Evolutionary conservation across 2,888 invertebrate species (phyloP), one percentile per base, ranked within the genome.

Genomic region (Ornithoptera priamus): DNA sequence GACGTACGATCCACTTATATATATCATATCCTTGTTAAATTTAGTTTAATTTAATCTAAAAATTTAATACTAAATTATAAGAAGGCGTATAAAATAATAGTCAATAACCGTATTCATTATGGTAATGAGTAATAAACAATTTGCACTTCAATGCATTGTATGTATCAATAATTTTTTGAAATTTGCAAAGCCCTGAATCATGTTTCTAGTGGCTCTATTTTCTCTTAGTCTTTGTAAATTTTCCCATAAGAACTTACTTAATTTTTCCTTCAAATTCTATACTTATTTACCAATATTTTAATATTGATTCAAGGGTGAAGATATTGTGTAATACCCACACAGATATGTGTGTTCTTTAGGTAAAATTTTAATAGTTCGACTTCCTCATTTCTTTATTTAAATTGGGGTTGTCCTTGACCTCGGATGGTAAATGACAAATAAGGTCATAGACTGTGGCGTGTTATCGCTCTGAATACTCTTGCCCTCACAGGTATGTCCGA

Each of bases 161-260:
- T n/a, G n/a, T n/a, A 53, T 53, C 4, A 53, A 36, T 8, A n/a
- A 39, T n/a, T 22, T 57, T 62, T n/a, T 7, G 7, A 59, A n/a
- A 6, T 24, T 24, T 39, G 39, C 60, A 64, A 24, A 68, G 64
- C 68, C 64, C 68, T 64, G 24, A 8, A 42, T 22, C 17, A 36
- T 17, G n/a, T 56, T 4, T 53, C 20, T 53, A 59, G 46, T 24
- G 24, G 22, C 64, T 53, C 20, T 59, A 59, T 50, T 56, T 61
- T 61, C 56, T 64, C 36, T 42, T 53, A 60, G 12, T 68, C 59
- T 24, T 17, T 59, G 22, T 10, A 15, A 24, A 56, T 53, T 68
- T 62, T 62, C 53, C 53, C 53, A 53, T 53, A 53, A 53, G 46
- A 46, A 46, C 15, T 12, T 42, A 42, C 42, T 15, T 53, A 1